A percentile compares a stretch with the other conserved stretches of the same genome.
phyloP scores from a whole-genome alignment of 2,797 vertebrate species.

The Knipowitschia caucasica region DNA sequence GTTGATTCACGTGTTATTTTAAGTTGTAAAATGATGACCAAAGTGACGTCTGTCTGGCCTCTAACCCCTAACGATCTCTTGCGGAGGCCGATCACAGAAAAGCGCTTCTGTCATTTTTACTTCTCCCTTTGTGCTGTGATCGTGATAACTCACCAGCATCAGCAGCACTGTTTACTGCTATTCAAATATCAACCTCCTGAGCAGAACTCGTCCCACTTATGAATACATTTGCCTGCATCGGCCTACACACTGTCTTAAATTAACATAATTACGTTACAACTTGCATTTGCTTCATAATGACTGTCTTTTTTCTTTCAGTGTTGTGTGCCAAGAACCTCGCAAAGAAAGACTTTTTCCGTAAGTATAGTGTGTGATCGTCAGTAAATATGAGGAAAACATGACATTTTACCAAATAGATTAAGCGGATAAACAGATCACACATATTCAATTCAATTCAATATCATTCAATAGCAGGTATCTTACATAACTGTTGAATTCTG shows the following conservation, averaged over 20 bases:
- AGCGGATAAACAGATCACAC: no score
- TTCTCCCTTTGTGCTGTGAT: conserved; percentile 9
- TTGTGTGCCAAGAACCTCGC: conserved; percentile 99
- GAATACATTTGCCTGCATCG: conserved; percentile 15
- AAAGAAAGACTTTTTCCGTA: conserved; percentile 99
- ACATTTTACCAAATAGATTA: no score
- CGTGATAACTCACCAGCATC: conserved; percentile 23
- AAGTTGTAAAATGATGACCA: conserved; percentile 4
- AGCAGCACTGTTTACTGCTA: conserved; percentile 39
- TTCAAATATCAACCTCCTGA: conserved; percentile 44
- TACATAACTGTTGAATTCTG: no score
- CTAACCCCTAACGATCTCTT: conserved; percentile 18
- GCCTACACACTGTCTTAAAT: conserved; percentile 48
- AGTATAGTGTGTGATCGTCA: no score
- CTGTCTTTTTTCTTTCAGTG: conserved; percentile 75
- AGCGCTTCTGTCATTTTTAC: conserved; percentile 10
- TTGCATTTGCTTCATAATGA: conserved; percentile 37
- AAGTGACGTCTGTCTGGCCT: conserved; percentile 27
- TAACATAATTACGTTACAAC: conserved; percentile 34
- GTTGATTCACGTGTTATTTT: conserved; percentile 18
- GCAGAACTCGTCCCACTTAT: conserved; percentile 28
- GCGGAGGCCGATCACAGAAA: conserved; percentile 9
- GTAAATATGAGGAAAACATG: neutral
- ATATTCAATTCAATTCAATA: no score
- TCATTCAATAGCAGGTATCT: no score